These are phyloP conservation scores for Tragelaphus imberbis DNA, from an alignment of 2,113 vertebrate genomes.

Conservation along the genomic window DNA sequence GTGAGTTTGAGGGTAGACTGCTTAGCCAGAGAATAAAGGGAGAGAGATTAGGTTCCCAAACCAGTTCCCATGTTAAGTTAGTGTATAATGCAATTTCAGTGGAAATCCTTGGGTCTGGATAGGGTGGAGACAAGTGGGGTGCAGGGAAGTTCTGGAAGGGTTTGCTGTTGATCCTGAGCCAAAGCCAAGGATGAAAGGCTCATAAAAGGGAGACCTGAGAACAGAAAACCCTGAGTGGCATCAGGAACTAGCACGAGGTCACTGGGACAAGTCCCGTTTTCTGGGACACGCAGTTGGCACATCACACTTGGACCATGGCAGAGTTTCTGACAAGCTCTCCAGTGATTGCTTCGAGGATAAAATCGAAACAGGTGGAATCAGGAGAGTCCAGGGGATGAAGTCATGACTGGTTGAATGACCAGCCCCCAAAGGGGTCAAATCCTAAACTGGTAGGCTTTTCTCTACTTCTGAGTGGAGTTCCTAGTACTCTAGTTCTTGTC, in stretches of 20 bases:
- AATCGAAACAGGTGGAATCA: background rate
- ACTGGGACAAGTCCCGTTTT: background rate
- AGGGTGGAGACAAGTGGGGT: background rate
- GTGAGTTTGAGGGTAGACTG: background rate
- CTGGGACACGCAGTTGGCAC: background rate
- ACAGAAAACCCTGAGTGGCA: background rate
- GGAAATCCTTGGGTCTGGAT: background rate
- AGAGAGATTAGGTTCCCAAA: background rate
- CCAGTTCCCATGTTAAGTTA: background rate
- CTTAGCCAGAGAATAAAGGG: background rate
- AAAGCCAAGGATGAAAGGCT: background rate
- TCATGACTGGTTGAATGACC: background rate
- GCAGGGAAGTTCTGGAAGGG: background rate
- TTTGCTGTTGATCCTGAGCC: background rate
- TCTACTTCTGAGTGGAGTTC: background rate
- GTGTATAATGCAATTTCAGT: background rate
- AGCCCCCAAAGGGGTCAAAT: background rate
- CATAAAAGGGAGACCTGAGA: background rate
- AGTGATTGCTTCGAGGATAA: background rate
- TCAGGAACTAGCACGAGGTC: fast-evolving
- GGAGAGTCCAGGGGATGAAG: background rate
- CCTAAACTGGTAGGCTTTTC: background rate
- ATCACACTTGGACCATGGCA: background rate
- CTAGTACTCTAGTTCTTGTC: background rate
- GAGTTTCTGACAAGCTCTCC: background rate